Percentiles rank a stretch among this genome's conserved stretches.
phyloP scores from a whole-genome alignment of 2,113 vertebrate species.

The Geothlypis trichas region DNA sequence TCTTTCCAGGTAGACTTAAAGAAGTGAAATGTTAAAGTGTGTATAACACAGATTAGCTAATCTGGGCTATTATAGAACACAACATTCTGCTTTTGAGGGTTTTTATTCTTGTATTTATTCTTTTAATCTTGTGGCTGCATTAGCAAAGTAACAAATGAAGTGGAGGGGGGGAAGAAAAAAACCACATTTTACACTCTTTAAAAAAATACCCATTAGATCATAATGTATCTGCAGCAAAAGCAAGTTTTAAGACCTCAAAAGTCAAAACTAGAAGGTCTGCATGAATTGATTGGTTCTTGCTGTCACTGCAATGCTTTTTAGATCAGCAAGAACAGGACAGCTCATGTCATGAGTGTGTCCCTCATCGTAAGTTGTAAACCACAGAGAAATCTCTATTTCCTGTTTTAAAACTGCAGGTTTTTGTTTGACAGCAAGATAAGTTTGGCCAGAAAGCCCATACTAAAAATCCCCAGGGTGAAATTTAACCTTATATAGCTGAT shows the following conservation, averaged over 20 bases:
- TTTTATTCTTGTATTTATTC: not conserved
- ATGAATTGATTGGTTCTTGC: not conserved
- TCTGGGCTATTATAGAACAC: not conserved
- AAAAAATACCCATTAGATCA: not conserved
- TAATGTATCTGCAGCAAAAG: not conserved
- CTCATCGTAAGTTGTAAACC: not conserved
- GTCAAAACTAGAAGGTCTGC: not conserved
- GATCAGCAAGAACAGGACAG: not conserved
- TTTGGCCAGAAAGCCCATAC: slow-evolving; percentile 19
- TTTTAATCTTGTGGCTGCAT: not conserved
- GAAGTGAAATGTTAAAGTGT: not conserved
- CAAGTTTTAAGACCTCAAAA: not conserved
- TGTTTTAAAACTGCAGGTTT: not conserved
- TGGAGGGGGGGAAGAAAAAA: not conserved
- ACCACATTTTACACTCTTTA: not conserved
- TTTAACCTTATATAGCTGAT: slow-evolving; percentile 53
- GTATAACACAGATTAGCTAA: not conserved
- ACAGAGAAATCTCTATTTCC: not conserved
- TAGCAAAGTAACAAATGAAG: not conserved
- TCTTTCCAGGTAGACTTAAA: not conserved
- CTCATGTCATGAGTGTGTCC: not conserved
- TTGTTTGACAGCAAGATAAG: not conserved
- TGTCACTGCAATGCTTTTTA: not conserved
- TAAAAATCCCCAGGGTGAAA: slow-evolving; percentile 50
- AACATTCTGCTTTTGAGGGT: not conserved